A percentile compares a stretch with the other conserved stretches of the same genome.
Conservation (phyloP, 2,113 vertebrate species). For the Centropus unirufus region DNA sequence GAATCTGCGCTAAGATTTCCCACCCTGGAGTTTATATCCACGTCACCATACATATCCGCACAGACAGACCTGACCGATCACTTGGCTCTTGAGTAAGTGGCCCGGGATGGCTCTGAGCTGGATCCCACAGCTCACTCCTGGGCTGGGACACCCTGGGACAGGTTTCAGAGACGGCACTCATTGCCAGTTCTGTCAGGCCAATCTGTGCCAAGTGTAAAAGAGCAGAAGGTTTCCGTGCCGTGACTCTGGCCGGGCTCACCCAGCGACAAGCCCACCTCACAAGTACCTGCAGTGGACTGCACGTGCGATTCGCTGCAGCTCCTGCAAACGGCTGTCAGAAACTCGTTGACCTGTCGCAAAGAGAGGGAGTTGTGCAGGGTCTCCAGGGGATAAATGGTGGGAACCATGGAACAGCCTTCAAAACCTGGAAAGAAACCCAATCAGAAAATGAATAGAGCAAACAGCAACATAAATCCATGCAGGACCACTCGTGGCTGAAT, state of each 20-base stretch:
- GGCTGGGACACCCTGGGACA: background rate
- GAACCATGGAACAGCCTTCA: conserved; percentile 99
- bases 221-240: background rate
- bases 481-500: background rate
- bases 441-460: conserved; percentile 49
- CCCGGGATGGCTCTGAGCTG: background rate
- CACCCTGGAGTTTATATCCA: background rate
- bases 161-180: background rate
- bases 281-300: conserved; percentile 85
- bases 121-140: background rate
- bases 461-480: background rate
- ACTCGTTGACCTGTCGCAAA: conserved; percentile 91
- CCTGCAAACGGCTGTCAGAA: conserved; percentile 87
- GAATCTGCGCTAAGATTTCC: background rate
- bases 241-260: background rate
- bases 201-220: fast-evolving
- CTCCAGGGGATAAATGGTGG: conserved; percentile 96
- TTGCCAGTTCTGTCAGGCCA: background rate
- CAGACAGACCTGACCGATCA: background rate
- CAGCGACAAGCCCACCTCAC: background rate
- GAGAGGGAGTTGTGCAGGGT: conserved; percentile 99
- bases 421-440: conserved; percentile 86
- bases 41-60: fast-evolving
- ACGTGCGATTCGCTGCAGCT: conserved; percentile 83
- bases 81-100: background rate